Base-by-base conservation (phyloP, 2,113 vertebrate genomes). In the Corvus hawaiiensis region DNA sequence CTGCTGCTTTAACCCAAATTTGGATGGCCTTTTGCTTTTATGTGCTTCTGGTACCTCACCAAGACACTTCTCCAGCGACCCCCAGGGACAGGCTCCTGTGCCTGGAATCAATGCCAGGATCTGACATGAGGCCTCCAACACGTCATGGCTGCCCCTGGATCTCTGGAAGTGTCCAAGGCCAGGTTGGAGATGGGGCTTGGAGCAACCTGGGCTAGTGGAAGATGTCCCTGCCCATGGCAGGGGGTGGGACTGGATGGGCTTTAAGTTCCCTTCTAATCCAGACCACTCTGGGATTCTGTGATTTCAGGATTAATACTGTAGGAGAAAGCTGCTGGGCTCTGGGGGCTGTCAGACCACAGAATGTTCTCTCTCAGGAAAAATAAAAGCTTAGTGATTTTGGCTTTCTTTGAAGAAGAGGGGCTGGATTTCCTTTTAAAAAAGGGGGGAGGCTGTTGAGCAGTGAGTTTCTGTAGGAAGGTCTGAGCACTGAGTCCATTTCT, bases 61-160 rank as follows among this genome's bases (percentile, higher is more conserved):
- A 13, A 30, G 23, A 16, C 1, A 1, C 7, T 51, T 44, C 41
- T 82, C 10, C 15, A 7, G 0, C 0, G 2, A 7, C 11, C 4
- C 19, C 12, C 44, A 37, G 72, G 4, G 5, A 9, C 26, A 16
- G 8, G 13, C 5, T 77, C 23, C 48, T 62, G 23, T 46, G 15
- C 28, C 23, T 69, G 55, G 33, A 35, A 28, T 54, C 12, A 33
- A 68, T 37, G 46, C 11, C 63, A 19, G 55, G 46, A 3, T 44
- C 55, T 69, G 28, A 19, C 27, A 10, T 2, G 55, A 46, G 27
- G 39, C 28, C 27, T 44, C 39, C 28, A 19, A 52, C 32, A 7
- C 3, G 0, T 2, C 22, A n/a, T 41, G 62, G 30, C 30, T 89
- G 46, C 20, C 4, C 44, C 69, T 48, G 69, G 12, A 35, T 54